Base-by-base conservation (phyloP, 2,888 invertebrate species). In the Taphrorychus bicolor region DNA sequence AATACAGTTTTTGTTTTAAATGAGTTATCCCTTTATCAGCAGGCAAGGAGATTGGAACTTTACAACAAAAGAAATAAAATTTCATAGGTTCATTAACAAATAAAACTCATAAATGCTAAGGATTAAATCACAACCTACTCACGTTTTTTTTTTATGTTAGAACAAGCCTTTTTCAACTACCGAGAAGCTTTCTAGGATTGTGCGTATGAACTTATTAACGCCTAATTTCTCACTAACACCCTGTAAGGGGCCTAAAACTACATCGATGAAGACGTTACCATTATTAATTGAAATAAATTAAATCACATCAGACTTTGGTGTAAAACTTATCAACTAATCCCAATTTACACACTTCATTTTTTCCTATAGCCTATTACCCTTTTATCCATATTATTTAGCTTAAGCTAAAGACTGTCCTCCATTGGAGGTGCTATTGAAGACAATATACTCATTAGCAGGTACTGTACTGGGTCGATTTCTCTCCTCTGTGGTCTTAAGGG, bases 371-470 rank as follows among this genome's bases (percentile, higher is more conserved):
- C 56, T 56, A 56, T 23, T 56, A 56, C 56, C 56, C 56, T 56
- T 56, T 48, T 48, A 7, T 48, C 16, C 48, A 16, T 19, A 11
- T 52, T 21, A 19, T 19, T 32, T 5, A 16, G 45, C 17, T 45
- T 45, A 45, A 14, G 17, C 45, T 17, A 45, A 14, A 14, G 45
- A 45, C 16, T 42, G 5, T 21, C 21, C 11, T 24, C 48, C 14
- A 19, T 19, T 42, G 22, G 48, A 53, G 24, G 22, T 24, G 21
- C 11, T 75, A 71, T 76, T 76, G 68, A 77, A 73, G 42, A 76
- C 69, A 41, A 76, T 70, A 59, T 77, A 77, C 71, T 78, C 77
- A 69, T 75, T 78, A 69, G 73, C 74, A 76, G 78, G 77, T 76
- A 76, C 74, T 52, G 57, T 67, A 40, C 17, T 60, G 41, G 24